Evolutionary conservation across 2,888 invertebrate genomes (phyloP), one percentile per base, ranked within the genome.

Genomic region (Drosophila emarginata): DNA sequence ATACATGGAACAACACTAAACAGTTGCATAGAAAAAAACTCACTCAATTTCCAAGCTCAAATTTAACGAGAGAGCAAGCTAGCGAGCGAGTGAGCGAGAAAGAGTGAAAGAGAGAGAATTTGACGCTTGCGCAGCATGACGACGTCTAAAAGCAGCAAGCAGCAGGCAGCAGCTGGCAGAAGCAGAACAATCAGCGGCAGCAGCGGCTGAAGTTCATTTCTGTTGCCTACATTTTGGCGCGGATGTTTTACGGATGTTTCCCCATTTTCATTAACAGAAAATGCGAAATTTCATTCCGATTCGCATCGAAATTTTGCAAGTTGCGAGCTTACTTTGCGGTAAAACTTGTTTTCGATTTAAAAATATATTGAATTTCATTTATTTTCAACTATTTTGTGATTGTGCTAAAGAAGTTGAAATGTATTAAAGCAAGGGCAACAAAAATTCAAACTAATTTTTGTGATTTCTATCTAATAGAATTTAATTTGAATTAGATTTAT

Each of bases 181-280:
- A 45, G 40, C 40, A 45, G 40, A 45, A 45, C 15, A 15, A 45
- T 45, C 21, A 45, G 45, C 45, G 45, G 45, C 45, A 53, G 53
- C 70, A 50, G 62, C 54, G 58, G 63, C 59, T 56, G 40, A 64
- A 37, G 50, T 64, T 71, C 75, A 67, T 67, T 79, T 75, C 23
- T 76, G 74, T 85, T 82, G 74, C 76, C 80, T 78, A 77, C 83
- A 78, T 85, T 82, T 64, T 14, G 66, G 83, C 68, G 76, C 79
- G 70, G 50, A 64, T 60, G 45, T 64, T 58, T 28, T 28, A 37
- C 56, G 59, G 53, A 57, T 60, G 63, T 40, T 62, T 68, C 73
- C 73, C 45, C 62, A 61, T 58, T 28, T 36, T 37, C 36, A 36
- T 9, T 4, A 1, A 6, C 23, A 36, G 6, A 21, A 21, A 9